These are phyloP conservation scores for Pampus argenteus DNA, from an alignment of 2,797 vertebrate genomes.

Conservation along the genomic window DNA sequence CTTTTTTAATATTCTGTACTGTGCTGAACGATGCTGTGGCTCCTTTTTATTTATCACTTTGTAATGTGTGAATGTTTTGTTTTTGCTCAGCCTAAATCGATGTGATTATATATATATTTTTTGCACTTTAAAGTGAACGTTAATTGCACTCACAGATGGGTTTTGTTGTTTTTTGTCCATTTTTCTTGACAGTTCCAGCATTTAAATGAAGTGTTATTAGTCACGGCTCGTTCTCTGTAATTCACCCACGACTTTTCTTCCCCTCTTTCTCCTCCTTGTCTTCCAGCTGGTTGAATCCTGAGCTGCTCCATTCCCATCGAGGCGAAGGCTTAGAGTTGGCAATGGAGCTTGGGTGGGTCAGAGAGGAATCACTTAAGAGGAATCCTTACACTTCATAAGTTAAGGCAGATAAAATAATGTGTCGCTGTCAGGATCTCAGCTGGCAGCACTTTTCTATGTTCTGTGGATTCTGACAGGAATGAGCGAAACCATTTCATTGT, in stretches of 20 bases:
- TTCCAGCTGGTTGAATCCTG: conserved; percentile 85
- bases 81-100: conserved; percentile 12
- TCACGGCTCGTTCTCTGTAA: conserved; percentile 32
- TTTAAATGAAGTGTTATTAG: conserved; percentile 20
- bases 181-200: background rate
- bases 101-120: conserved; percentile 16
- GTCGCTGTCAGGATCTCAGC: conserved; percentile 18
- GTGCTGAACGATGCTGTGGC: background rate
- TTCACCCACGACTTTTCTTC: conserved; percentile 60
- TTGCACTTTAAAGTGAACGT: conserved; percentile 20
- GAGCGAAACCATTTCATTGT: conserved; percentile 28
- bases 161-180: background rate
- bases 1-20: background rate
- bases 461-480: conserved; percentile 34
- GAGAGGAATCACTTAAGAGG: conserved; percentile 13
- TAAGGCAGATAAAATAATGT: conserved; percentile 11
- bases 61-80: conserved; percentile 35
- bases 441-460: conserved; percentile 39
- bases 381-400: conserved; percentile 27
- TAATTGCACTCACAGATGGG: conserved; percentile 11
- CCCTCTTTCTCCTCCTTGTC: conserved; percentile 58
- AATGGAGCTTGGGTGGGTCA: conserved; percentile 38
- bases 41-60: conserved; percentile 11
- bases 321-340: conserved; percentile 50
- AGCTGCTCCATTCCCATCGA: conserved; percentile 61